Percentiles rank a stretch among this genome's conserved stretches.
Conservation (phyloP, 2,888 invertebrate species). For the Isotomurus palustris region DNA sequence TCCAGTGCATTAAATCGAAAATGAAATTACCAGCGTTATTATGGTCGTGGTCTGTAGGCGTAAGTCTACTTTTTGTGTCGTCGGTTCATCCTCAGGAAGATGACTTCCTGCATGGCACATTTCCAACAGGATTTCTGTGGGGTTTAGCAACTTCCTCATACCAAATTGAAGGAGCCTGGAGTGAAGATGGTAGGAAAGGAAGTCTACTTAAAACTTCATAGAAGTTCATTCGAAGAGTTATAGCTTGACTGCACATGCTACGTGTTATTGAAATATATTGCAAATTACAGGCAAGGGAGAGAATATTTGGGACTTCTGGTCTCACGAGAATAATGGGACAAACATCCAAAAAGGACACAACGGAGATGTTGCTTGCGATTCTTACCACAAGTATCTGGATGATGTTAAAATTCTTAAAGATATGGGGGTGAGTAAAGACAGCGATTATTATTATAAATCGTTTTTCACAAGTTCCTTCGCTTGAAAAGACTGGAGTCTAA, state of each 20-base stretch:
- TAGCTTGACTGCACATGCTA: no score
- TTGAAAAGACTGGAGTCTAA: no score
- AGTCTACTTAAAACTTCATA: no score
- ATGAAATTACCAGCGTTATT: no score
- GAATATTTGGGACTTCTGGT: conserved; percentile 51
- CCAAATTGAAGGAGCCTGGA: conserved; percentile 37
- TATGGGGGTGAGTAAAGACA: conserved; percentile 48
- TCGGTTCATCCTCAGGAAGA: conserved; percentile 12
- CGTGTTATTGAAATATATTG: no score
- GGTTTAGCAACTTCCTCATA: conserved; percentile 32
- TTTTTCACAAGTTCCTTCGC: no score
- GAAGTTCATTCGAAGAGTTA: no score
- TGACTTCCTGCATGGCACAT: conserved; percentile 28
- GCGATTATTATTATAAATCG: no score
- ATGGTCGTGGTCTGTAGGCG: no score
- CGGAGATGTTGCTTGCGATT: conserved; percentile 52
- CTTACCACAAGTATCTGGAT: conserved; percentile 51
- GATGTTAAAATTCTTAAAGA: conserved; percentile 51
- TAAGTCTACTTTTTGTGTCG: no score
- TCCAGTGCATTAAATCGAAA: no score
- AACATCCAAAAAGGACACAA: conserved; percentile 51
- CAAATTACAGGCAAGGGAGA: conserved; percentile 49
- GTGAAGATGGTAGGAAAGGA: conserved; percentile 34
- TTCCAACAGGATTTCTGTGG: conserved; percentile 34
- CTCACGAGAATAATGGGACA: conserved; percentile 47